Percentiles rank a stretch among this genome's conserved stretches.
These are phyloP conservation scores for Callorhinus ursinus DNA, from an alignment of 2,113 vertebrate species.

Conservation along the genomic window DNA sequence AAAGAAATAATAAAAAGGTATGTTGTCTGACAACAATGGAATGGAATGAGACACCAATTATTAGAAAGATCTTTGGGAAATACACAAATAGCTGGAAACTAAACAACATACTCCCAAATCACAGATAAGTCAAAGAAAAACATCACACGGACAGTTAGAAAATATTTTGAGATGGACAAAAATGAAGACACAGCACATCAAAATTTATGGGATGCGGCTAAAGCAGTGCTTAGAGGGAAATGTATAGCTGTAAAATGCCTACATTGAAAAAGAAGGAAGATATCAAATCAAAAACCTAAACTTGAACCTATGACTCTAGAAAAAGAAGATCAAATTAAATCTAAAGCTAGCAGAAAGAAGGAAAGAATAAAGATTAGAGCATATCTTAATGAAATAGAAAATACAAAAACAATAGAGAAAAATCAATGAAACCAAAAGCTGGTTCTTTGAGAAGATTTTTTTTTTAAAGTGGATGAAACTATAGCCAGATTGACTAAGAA, in stretches of 20 bases:
- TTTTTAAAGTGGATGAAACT: not conserved
- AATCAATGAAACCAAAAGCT: not conserved
- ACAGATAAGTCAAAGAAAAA: not conserved
- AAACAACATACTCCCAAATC: not conserved
- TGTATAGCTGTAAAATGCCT: not conserved
- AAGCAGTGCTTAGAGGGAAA: not conserved
- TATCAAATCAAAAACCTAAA: not conserved
- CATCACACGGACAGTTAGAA: not conserved
- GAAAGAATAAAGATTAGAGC: not conserved
- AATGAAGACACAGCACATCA: not conserved
- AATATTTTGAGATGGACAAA: not conserved
- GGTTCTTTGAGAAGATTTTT: not conserved
- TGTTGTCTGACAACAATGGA: not conserved
- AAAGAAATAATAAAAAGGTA: not conserved
- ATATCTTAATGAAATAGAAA: not conserved
- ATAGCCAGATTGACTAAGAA: not conserved
- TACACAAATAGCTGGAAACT: not conserved
- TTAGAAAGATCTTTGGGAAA: not conserved
- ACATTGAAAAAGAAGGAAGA: not conserved
- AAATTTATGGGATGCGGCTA: not conserved
- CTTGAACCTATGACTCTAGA: not conserved
- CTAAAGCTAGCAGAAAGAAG: not conserved
- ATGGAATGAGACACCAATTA: not conserved
- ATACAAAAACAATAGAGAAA: not conserved
- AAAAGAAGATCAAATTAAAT: not conserved